Evolutionary conservation across 2,113 vertebrate species (phyloP), one percentile per base, ranked within the genome.

Genomic region (Leptodactylus fuscus): DNA sequence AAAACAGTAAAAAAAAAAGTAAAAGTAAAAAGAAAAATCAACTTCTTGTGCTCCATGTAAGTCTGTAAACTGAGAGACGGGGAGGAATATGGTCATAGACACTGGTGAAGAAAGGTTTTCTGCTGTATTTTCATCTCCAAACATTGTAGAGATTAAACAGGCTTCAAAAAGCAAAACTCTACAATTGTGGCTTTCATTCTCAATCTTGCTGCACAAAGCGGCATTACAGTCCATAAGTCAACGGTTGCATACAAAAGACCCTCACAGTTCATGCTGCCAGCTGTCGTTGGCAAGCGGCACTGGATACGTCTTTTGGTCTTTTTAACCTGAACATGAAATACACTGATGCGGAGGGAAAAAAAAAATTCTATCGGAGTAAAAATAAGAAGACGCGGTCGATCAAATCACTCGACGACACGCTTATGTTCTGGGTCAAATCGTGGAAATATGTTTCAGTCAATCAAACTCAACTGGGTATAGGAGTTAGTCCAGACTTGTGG

Each of bases 161-260:
- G 53, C 55, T 27, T 60, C 34, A 41, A 38, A 79, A 79, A 41
- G 77, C 34, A 38, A 44, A 79, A 41, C 32, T 36, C 51, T 41
- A 51, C 29, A n/a, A 79, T 79, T 60, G 76, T 9, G 53, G 22
- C 29, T 60, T 44, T 79, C 36, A 60, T 79, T 79, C 36, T 79
- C 77, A n/a, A 60, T 79, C 77, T 79, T 79, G 48, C 51, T 79
- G 51, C 77, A 79, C 51, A 78, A 38, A 55, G 76, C 34, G 11
- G 77, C 77, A 60, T 77, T 53, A 77, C 75, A 55, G 48, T 55
- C 32, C 48, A 29, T 79, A 79, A 79, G 77, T 60, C 77, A 60
- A 27, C 53, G 36, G 53, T 79, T 60, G 77, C 53, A 79, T 79
- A 79, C 76, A 79, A 79, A 78, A 79, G 77, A 15, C 51, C 51